These are phyloP conservation scores for Tribolium castaneum DNA, from an alignment of 1,140 invertebrate species.

Conservation along the genomic window DNA sequence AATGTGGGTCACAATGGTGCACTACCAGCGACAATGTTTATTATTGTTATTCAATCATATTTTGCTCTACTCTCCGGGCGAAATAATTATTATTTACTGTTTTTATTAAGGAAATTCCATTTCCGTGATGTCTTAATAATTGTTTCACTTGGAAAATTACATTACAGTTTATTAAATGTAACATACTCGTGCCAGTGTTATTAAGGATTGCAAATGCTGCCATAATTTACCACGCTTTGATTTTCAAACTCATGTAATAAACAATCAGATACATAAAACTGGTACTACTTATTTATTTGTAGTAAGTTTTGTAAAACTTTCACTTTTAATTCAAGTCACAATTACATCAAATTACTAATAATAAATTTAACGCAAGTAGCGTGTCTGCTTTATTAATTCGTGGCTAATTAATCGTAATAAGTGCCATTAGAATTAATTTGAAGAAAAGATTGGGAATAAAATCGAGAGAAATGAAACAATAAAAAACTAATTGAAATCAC, in stretches of 20 bases:
- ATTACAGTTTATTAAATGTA: background rate
- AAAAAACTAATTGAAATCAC: background rate
- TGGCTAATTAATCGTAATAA: constrained; percentile 13
- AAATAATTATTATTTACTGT: background rate
- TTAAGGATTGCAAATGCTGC: background rate
- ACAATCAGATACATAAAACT: background rate
- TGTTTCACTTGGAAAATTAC: background rate
- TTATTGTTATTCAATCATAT: background rate
- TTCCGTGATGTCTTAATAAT: background rate
- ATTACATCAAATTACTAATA: background rate
- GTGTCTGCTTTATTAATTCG: constrained; percentile 1
- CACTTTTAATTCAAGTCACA: constrained; percentile 19
- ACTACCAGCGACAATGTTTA: background rate
- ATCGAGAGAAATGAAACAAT: background rate
- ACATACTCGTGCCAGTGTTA: background rate
- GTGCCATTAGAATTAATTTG: background rate
- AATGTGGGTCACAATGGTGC: constrained; percentile 3
- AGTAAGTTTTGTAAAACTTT: constrained; percentile 1
- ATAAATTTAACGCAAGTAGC: background rate
- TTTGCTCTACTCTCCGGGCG: too few species aligned
- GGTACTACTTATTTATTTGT: background rate
- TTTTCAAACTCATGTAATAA: background rate
- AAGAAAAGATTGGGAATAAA: constrained; percentile 4
- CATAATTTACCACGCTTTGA: background rate
- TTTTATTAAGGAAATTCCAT: background rate